Base-by-base conservation (phyloP, 2,797 vertebrate species). In the Poliocrania exsul region DNA sequence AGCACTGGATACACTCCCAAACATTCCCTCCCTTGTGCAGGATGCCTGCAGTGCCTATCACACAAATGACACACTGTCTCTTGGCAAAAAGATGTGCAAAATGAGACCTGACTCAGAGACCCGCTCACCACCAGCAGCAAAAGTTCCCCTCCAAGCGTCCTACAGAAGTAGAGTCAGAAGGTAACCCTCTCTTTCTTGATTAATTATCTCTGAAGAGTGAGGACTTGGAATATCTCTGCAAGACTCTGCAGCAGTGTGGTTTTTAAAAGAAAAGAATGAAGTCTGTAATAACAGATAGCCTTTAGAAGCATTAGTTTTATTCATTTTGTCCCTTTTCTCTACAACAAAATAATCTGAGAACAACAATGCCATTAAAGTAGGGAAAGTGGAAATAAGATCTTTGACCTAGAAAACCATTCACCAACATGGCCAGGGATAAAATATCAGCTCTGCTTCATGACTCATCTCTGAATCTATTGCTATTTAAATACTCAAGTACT, bases 401-500 rank as follows among this genome's bases (percentile, higher is more conserved):
- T 64, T 28, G 51, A 67, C 64, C 47, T 31, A n/a, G 56, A 82
- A 88, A 88, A 75, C 26, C 78, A 49, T 58, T 86, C 72, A 50
- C 47, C 57, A 88, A 7, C n/a, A 81, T 3, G 16, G 67, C 77
- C 86, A 86, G 2, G 17, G 80, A 88, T 42, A 67, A 88, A 84
- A 74, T 56, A 66, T 54, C 58, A 81, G 72, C 49, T 88, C 81
- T 69, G 71, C 58, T 44, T 61, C 38, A 14, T 91, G 94, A 96
- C 56, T 95, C 93, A 96, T 50, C 21, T 44, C 74, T 79, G 77
- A 81, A 66, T 62, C 81, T 37, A 31, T 15, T 86, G 81, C 17
- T 38, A 35, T 81, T 94, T 84, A 88, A 95, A 84, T 50, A 49
- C 62, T 77, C 62, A 49, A 95, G 73, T 14, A 54, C 87, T 91